Base-by-base conservation (phyloP, 2,113 vertebrate species). In the human (Homo sapiens) region DNA sequence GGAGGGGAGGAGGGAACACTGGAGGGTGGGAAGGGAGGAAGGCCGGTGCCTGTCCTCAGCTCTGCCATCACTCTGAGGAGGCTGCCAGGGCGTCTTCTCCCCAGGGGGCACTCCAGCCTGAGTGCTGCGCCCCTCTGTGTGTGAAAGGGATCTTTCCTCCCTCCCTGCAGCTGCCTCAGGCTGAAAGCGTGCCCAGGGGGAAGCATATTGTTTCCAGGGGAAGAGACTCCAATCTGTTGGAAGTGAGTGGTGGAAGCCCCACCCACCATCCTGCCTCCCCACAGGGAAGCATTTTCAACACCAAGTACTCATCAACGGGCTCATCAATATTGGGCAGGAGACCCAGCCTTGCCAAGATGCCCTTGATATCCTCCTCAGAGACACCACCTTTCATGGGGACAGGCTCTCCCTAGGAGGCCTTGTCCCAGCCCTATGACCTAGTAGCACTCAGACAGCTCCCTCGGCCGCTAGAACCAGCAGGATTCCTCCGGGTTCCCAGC, bases 381-480 rank as follows among this genome's bases (percentile, higher is more conserved):
- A 38, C 50, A 52, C 17, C 1, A 2, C 5, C 35, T 43, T 32
- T 13, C 40, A 7, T 8, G 35, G 57, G 14, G n/a, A 50, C 43
- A 40, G 50, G 35, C 16, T 25, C 81, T 43, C 30, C 64, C 38
- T 0, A 11, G 32, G 52, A 38, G 40, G n/a, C n/a, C 45, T 22
- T 40, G 50, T 12, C 76, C 30, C 4, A 16, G 22, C 64, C 40
- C 66, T 57, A 27, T 2, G 30, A 27, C 9, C 27, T 27, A n/a
- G n/a, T 75, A 40, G 57, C 14, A 35, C 18, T 40, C 66, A 38
- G 66, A 18, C 16, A 23, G 43, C 30, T 43, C 85, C 85, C 43
- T 82, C 3, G 0, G 45, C 32, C 48, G 0, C 70, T 52, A 35
- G 35, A 8, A 5, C 0, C 16, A 27, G 0, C 30, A 2, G n/a